Evolutionary conservation across 2,113 vertebrate genomes (phyloP), one percentile per base, ranked within the genome.

Genomic region (Glaucidium brasilianum): DNA sequence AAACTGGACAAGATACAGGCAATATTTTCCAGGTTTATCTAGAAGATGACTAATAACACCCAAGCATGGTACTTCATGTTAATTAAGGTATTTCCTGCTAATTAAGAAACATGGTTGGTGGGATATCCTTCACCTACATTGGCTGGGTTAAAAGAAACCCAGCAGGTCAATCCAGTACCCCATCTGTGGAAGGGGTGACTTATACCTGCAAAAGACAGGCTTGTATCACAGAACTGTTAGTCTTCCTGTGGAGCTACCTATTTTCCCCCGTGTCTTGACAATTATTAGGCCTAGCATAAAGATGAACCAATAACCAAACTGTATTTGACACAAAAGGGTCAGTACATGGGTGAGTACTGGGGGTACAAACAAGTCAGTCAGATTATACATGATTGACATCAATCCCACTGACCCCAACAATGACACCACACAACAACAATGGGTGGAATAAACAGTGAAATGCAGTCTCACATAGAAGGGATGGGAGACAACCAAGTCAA

Each of bases 161-260:
- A 21, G 7, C 25, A 52, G 22, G 3, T 5, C 14, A 75, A 17
- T 4, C 3, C 1, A 7, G 5, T 29, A 41, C 23, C 26, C 22
- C 26, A 15, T 59, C 6, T 9, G 3, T 16, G 39, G 17, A 43
- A 17, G 59, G 6, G 3, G 6, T 37, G 29, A 59, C 29, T 71
- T 0, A 0, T 62, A 37, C 34, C 15, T 4, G 6, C 3, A 59
- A 18, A 47, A 23, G 17, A 55, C 12, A 75, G 9, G 11, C 69
- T 81, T 72, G 19, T 67, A 15, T 20, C 1, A 2, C 7, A 26
- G 45, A 66, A n/a, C 0, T 0, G 29, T 84, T 69, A 32, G 12
- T 3, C 2, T 34, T 8, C 6, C 12, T 18, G 1, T 41, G 26
- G 13, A 90, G 15, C 8, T 47, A 29, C 41, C 26, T 59, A 2